phyloP scores from a whole-genome alignment of 2,888 invertebrate genomes.

The Harmothoe impar region DNA sequence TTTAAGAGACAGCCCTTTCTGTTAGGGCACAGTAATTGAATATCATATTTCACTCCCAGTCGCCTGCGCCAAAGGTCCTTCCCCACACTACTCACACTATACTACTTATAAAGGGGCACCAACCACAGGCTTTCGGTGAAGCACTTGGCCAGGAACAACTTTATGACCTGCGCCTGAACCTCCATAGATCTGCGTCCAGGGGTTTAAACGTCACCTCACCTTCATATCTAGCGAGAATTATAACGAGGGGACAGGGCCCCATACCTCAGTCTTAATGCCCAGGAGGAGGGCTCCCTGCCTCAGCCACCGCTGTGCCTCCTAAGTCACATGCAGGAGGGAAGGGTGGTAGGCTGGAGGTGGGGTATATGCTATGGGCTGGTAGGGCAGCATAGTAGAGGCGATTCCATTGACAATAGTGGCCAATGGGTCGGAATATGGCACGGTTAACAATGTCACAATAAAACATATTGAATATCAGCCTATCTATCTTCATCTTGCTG shows the following conservation, averaged over 20 bases:
- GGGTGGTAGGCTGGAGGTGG: background rate
- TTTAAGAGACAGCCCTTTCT: no score
- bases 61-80: background rate
- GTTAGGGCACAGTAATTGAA: no score
- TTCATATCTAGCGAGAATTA: conserved; percentile 35
- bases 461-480: no score
- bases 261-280: conserved; percentile 37
- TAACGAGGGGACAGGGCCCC: background rate
- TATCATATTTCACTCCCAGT: background rate
- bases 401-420: no score
- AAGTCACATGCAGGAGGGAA: background rate
- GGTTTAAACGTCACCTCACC: conserved; percentile 44
- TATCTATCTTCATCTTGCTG: no score
- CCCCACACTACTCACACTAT: conserved; percentile 12
- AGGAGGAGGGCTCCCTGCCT: background rate
- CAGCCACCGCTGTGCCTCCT: background rate
- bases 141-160: background rate
- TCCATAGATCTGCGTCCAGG: conserved; percentile 3
- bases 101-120: background rate
- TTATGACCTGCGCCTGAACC: background rate
- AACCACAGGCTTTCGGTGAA: background rate
- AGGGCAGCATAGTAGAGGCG: background rate
- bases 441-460: no score
- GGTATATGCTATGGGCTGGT: background rate
- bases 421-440: no score